A percentile compares a stretch with the other conserved stretches of the same genome.
Conservation (phyloP, 2,113 vertebrate genomes). For the Clinocottus analis region DNA sequence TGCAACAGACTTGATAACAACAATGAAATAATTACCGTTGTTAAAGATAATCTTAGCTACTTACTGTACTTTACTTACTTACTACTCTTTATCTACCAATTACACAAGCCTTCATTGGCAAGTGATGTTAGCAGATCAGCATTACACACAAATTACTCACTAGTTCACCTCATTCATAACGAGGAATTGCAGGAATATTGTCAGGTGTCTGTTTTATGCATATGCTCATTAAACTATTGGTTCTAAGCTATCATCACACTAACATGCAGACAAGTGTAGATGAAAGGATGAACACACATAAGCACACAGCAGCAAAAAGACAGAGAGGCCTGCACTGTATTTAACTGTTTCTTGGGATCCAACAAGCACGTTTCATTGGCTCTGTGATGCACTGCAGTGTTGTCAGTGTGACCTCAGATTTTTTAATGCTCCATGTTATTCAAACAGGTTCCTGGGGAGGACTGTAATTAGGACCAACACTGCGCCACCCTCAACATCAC, state of each 20-base stretch:
- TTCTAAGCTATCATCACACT: slow-evolving; percentile 49
- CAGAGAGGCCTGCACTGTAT: slow-evolving; percentile 19
- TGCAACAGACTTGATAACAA: neutral
- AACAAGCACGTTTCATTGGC: neutral
- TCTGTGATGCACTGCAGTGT: slow-evolving; percentile 38
- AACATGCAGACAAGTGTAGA: slow-evolving; percentile 28
- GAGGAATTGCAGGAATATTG: slow-evolving; percentile 58
- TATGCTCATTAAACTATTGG: slow-evolving; percentile 34
- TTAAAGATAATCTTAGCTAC: slow-evolving; percentile 23
- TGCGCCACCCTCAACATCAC: neutral
- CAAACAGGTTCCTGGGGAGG: slow-evolving; percentile 29
- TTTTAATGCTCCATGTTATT: slow-evolving; percentile 34
- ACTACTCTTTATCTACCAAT: slow-evolving; percentile 23
- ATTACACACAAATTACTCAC: slow-evolving; percentile 51
- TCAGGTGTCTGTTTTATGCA: slow-evolving; percentile 20
- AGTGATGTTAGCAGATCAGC: slow-evolving; percentile 25
- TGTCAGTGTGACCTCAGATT: slow-evolving; percentile 36
- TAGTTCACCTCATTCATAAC: slow-evolving; percentile 35
- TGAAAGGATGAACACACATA: slow-evolving; percentile 16
- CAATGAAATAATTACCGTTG: slow-evolving; percentile 18
- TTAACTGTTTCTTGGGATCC: slow-evolving; percentile 17
- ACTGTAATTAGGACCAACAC: slow-evolving; percentile 36
- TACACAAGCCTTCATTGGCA: slow-evolving; percentile 15
- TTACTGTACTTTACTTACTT: slow-evolving; percentile 17
- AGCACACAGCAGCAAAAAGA: slow-evolving; percentile 8